phyloP scores from a whole-genome alignment of 1,140 invertebrate genomes.

The Gonioctena quinquepunctata region DNA sequence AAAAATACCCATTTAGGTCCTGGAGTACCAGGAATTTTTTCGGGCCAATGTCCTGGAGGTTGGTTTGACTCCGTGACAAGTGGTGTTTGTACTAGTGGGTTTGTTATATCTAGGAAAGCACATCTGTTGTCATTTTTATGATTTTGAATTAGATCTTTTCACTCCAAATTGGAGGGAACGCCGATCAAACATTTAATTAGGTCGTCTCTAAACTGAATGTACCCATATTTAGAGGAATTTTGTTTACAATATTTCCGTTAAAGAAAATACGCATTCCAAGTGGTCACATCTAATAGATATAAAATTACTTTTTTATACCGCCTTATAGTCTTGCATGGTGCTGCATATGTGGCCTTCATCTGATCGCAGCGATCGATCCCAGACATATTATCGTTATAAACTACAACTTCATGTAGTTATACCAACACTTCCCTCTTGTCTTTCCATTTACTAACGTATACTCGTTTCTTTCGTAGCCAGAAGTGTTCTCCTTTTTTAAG shows the following conservation, averaged over 20 bases:
- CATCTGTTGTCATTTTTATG: no score
- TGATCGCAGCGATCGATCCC: slow-evolving; percentile 35
- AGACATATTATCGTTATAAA: slow-evolving; percentile 33
- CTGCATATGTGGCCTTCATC: slow-evolving; percentile 35
- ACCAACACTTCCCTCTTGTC: no score
- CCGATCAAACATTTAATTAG: not conserved
- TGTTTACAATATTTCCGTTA: not conserved
- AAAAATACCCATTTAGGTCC: not conserved
- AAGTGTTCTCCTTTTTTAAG: no score
- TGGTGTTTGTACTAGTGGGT: not conserved
- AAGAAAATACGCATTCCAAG: not conserved
- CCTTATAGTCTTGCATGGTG: slow-evolving; percentile 27
- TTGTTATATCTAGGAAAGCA: not conserved
- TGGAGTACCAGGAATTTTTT: not conserved
- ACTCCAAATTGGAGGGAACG: not conserved
- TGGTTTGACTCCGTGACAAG: not conserved
- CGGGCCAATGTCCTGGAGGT: not conserved
- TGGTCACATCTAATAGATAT: not conserved
- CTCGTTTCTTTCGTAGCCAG: no score
- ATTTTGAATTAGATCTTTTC: not conserved
- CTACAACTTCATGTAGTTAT: slow-evolving; percentile 32
- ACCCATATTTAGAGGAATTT: not conserved
- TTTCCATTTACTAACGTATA: no score
- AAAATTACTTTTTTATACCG: slow-evolving; percentile 37
- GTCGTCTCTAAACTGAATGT: not conserved